Evolutionary conservation across 2,113 vertebrate species (phyloP).

Genomic region (Channa argus): DNA sequence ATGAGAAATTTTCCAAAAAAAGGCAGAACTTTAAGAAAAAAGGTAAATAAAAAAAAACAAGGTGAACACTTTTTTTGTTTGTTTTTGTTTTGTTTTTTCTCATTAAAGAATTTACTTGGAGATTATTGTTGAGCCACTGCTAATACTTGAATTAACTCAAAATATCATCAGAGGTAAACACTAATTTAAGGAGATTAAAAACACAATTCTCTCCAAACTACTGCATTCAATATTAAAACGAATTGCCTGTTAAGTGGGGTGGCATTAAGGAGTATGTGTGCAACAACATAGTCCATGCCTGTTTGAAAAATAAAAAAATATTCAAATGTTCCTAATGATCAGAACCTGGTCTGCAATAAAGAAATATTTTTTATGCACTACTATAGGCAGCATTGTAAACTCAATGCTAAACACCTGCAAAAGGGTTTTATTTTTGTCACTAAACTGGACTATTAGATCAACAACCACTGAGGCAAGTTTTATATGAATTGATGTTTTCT

Average conservation of each 20-base stretch:
- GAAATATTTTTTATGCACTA: slow-evolving; percentile 23
- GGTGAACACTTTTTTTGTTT: neutral
- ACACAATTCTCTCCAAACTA: neutral
- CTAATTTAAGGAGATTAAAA: neutral
- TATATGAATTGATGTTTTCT: neutral
- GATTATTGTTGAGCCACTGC: no score
- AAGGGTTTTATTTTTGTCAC: neutral
- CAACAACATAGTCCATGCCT: neutral
- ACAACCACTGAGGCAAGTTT: neutral
- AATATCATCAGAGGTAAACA: no score
- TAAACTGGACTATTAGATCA: neutral
- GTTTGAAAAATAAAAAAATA: slow-evolving; percentile 25
- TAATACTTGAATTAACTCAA: no score
- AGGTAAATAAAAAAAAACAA: neutral
- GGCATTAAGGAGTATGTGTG: neutral
- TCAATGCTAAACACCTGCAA: slow-evolving; percentile 17
- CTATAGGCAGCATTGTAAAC: neutral
- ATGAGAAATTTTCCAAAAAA: no score
- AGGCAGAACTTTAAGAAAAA: no score
- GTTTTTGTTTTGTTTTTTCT: neutral
- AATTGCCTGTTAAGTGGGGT: slow-evolving; percentile 12
- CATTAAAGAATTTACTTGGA: neutral
- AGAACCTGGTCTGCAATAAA: slow-evolving; percentile 10
- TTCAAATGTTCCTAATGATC: slow-evolving; percentile 24
- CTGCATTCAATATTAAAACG: neutral